phyloP scores from a whole-genome alignment of 2,797 vertebrate genomes.

The Neomorphus geoffroyi region DNA sequence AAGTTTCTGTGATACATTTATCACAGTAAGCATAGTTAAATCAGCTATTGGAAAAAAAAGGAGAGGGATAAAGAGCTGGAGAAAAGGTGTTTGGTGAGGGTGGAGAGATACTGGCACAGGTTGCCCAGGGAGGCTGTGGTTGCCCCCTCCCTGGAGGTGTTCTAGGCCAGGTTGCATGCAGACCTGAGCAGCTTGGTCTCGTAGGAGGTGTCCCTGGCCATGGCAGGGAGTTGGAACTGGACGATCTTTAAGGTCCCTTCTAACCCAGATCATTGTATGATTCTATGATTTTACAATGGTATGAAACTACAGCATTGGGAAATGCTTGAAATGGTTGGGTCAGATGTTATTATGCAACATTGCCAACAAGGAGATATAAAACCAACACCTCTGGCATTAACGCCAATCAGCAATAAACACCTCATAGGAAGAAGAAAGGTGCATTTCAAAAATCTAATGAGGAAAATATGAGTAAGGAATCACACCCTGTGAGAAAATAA shows the following conservation, averaged over 20 bases:
- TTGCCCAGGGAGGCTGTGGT: too few relatives aligned
- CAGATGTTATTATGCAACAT: neutral
- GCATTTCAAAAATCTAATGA: slow-evolving; percentile 49
- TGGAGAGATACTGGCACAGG: too few relatives aligned
- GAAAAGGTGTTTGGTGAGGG: neutral
- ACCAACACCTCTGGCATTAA: slow-evolving; percentile 50
- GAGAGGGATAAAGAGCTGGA: neutral
- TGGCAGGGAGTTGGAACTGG: too few relatives aligned
- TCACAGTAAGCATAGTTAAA: neutral
- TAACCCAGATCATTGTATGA: too few relatives aligned
- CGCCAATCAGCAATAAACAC: slow-evolving; percentile 6
- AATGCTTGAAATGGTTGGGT: neutral
- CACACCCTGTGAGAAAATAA: slow-evolving; percentile 65
- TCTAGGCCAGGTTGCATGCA: too few relatives aligned
- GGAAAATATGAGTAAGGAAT: slow-evolving; percentile 65
- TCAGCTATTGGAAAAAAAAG: neutral
- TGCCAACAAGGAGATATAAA: neutral
- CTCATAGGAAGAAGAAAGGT: slow-evolving; percentile 43
- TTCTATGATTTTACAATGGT: too few relatives aligned
- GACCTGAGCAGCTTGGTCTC: too few relatives aligned
- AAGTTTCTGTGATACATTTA: neutral
- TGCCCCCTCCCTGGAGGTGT: too few relatives aligned
- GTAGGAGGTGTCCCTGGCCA: too few relatives aligned
- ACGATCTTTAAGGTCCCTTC: too few relatives aligned
- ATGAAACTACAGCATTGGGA: slow-evolving; percentile 14